phyloP scores from a whole-genome alignment of 2,113 vertebrate genomes.

The Gnathonemus longibarbis region DNA sequence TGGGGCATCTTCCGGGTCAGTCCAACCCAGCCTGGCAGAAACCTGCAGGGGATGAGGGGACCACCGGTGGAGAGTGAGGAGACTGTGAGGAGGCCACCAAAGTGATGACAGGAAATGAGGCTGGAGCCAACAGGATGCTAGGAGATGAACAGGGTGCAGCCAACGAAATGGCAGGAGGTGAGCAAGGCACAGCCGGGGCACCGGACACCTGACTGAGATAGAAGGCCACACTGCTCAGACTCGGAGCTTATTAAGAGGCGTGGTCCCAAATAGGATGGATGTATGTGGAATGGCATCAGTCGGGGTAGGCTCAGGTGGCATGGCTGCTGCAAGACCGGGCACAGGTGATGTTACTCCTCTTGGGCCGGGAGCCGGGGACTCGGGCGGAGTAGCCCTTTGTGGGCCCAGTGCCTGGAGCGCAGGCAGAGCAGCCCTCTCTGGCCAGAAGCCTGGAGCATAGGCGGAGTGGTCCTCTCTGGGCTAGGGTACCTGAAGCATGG shows the following conservation, averaged over 20 bases:
- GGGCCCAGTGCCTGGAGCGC: neutral
- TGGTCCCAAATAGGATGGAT: neutral
- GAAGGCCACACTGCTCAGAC: neutral
- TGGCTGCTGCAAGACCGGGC: neutral
- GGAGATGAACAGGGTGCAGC: neutral
- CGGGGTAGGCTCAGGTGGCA: neutral
- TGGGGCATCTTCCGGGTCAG: too few relatives aligned
- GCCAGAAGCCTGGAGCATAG: neutral
- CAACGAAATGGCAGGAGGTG: neutral
- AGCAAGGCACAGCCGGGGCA: neutral
- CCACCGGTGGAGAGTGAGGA: too few relatives aligned
- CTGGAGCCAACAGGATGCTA: too few relatives aligned
- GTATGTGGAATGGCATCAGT: neutral
- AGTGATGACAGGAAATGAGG: too few relatives aligned
- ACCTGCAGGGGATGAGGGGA: too few relatives aligned
- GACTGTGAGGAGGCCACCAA: too few relatives aligned
- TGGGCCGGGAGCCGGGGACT: neutral
- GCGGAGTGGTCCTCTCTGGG: neutral
- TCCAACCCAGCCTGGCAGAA: too few relatives aligned
- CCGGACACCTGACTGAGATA: neutral
- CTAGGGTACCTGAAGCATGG: neutral
- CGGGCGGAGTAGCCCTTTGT: too few relatives aligned
- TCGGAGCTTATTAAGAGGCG: neutral
- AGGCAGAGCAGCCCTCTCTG: neutral
- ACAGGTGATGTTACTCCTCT: neutral